These are phyloP conservation scores for Zenarchopterus dispar DNA, from an alignment of 2,797 vertebrate species.

Conservation along the genomic window DNA sequence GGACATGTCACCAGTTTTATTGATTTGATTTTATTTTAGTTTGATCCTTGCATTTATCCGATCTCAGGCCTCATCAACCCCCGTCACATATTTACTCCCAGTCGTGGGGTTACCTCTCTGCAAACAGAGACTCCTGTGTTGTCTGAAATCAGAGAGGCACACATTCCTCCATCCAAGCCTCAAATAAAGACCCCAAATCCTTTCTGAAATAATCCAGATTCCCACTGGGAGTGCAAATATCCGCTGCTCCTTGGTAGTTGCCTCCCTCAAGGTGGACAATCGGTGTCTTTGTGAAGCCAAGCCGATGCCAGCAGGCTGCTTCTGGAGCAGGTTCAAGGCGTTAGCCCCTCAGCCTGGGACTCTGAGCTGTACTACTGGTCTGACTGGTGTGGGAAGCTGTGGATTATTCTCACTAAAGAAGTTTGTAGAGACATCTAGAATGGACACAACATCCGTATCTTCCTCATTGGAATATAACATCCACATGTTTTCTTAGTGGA, in stretches of 20 bases:
- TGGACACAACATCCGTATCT: slow-evolving; percentile 2
- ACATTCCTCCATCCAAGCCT: slow-evolving; percentile 63
- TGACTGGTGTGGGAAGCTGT: slow-evolving; percentile 10
- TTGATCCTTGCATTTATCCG: too few relatives aligned
- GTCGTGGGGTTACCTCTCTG: slow-evolving; percentile 35
- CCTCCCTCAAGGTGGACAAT: slow-evolving; percentile 70
- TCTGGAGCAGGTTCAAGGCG: slow-evolving; percentile 8
- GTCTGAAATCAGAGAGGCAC: slow-evolving; percentile 59
- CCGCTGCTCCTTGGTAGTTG: slow-evolving; percentile 29
- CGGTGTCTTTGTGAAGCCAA: slow-evolving; percentile 68
- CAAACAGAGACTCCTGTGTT: slow-evolving; percentile 67
- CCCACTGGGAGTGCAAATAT: slow-evolving; percentile 61
- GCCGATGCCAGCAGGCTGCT: slow-evolving; percentile 47
- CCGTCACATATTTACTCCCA: slow-evolving; percentile 2
- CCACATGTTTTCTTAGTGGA: neutral
- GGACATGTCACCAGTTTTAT: too few relatives aligned
- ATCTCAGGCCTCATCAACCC: too few relatives aligned
- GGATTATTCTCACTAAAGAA: slow-evolving; percentile 1
- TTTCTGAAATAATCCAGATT: slow-evolving; percentile 64
- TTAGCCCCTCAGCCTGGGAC: slow-evolving; percentile 29
- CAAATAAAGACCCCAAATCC: slow-evolving; percentile 50
- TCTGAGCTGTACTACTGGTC: neutral
- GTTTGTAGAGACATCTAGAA: neutral
- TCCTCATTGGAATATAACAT: slow-evolving; percentile 22
- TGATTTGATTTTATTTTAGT: too few relatives aligned